phyloP scores from a whole-genome alignment of 1,140 invertebrate genomes.

The Chionoecetes opilio region DNA sequence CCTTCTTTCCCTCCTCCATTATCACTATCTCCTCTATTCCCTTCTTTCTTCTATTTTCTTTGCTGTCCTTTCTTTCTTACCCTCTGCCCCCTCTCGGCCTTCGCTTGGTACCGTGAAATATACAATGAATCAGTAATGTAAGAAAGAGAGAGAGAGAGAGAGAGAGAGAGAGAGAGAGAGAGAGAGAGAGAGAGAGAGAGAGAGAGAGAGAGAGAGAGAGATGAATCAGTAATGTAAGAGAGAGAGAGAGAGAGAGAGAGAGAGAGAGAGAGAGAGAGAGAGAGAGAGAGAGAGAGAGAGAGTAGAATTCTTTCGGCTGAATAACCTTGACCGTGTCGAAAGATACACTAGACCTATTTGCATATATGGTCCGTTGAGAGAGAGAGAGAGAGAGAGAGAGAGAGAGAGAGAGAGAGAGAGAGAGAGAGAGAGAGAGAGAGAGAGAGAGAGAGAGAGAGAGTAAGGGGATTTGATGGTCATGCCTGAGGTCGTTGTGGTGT shows the following conservation, averaged over 20 bases:
- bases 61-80: not conserved
- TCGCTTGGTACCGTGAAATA: not conserved
- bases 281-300: not conserved
- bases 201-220: not conserved
- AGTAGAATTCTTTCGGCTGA: not conserved
- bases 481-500: no score
- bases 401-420: not conserved
- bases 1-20: not conserved
- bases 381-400: constrained; percentile 39
- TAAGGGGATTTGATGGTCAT: not conserved
- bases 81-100: not conserved
- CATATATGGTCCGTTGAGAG: not conserved
- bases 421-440: not conserved
- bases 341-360: no score
- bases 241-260: constrained; percentile 5
- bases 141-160: constrained; percentile 24
- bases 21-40: not conserved
- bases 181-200: constrained; percentile 4
- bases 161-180: constrained; percentile 27
- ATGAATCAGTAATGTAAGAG: no score
- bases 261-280: not conserved
- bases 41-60: not conserved
- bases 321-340: no score
- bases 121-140: not conserved
- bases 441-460: not conserved